phyloP scores from a whole-genome alignment of 2,888 invertebrate genomes.

The Hypena proboscidalis region DNA sequence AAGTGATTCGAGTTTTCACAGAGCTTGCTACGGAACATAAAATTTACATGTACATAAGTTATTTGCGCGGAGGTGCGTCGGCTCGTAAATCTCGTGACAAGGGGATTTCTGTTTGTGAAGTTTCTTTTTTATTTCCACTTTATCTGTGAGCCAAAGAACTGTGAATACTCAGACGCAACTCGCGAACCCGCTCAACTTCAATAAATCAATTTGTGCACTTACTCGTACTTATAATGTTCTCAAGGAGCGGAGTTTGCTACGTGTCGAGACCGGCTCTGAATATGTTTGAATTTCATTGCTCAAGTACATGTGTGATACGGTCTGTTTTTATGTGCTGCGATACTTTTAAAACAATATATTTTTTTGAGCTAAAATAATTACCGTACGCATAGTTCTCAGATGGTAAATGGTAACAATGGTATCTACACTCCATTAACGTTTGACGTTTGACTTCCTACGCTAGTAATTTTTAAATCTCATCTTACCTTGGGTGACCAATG shows the following conservation, averaged over 20 bases:
- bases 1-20: slow-evolving; percentile 35
- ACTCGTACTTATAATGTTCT: slow-evolving; percentile 77
- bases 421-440: too few relatives aligned
- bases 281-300: slow-evolving; percentile 61
- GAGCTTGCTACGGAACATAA: slow-evolving; percentile 68
- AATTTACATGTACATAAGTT: slow-evolving; percentile 81
- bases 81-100: slow-evolving; percentile 83
- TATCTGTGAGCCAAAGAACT: slow-evolving; percentile 80
- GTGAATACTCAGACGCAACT: slow-evolving; percentile 82
- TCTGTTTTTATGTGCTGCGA: slow-evolving; percentile 26
- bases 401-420: too few relatives aligned
- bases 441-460: too few relatives aligned
- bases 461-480: too few relatives aligned
- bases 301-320: slow-evolving; percentile 46
- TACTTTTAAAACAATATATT: slow-evolving; percentile 11
- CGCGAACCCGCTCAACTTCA: slow-evolving; percentile 79
- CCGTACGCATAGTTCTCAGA: too few relatives aligned
- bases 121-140: slow-evolving; percentile 84
- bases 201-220: slow-evolving; percentile 85
- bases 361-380: too few relatives aligned
- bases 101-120: slow-evolving; percentile 84
- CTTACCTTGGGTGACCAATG: too few relatives aligned
- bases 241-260: slow-evolving; percentile 64
- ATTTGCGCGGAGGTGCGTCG: slow-evolving; percentile 78
- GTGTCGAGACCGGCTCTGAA: slow-evolving; percentile 68